These are phyloP conservation scores for Drosophila nannoptera DNA, from an alignment of 1,140 invertebrate genomes.

Conservation along the genomic window DNA sequence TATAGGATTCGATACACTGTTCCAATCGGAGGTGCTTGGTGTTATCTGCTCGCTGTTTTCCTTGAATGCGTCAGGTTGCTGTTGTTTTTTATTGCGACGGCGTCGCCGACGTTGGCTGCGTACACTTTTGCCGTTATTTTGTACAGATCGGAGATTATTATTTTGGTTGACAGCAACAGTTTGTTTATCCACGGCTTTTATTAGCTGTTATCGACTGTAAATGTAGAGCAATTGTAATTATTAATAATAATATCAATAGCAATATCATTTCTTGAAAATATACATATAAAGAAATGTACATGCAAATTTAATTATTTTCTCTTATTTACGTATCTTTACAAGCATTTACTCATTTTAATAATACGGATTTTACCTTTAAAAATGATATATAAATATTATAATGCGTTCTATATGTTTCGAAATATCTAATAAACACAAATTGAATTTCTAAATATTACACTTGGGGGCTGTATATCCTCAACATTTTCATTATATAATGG, in stretches of 20 bases:
- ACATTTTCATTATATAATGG: too few species aligned
- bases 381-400: too few species aligned
- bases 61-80: slow-evolving; percentile 65
- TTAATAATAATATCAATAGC: too few species aligned
- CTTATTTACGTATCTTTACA: too few species aligned
- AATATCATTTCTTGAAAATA: background rate
- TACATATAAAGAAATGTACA: background rate
- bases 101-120: slow-evolving; percentile 68
- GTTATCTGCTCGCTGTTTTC: slow-evolving; percentile 61
- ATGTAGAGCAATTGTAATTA: background rate
- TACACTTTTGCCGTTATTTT: slow-evolving; percentile 66
- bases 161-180: slow-evolving; percentile 59
- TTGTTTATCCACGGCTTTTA: slow-evolving; percentile 64
- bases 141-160: slow-evolving; percentile 35
- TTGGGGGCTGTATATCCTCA: too few species aligned
- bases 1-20: slow-evolving; percentile 24
- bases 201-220: slow-evolving; percentile 55
- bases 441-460: too few species aligned
- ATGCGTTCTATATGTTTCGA: too few species aligned
- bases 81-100: slow-evolving; percentile 69
- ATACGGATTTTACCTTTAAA: too few species aligned
- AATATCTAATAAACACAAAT: too few species aligned
- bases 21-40: slow-evolving; percentile 58
- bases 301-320: too few species aligned
- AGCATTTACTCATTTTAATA: too few species aligned